Percentiles rank a stretch among this genome's conserved stretches.
Evolutionary conservation across 2,113 vertebrate genomes (phyloP).

Genomic region (Dolichallabes microphthalmus): DNA sequence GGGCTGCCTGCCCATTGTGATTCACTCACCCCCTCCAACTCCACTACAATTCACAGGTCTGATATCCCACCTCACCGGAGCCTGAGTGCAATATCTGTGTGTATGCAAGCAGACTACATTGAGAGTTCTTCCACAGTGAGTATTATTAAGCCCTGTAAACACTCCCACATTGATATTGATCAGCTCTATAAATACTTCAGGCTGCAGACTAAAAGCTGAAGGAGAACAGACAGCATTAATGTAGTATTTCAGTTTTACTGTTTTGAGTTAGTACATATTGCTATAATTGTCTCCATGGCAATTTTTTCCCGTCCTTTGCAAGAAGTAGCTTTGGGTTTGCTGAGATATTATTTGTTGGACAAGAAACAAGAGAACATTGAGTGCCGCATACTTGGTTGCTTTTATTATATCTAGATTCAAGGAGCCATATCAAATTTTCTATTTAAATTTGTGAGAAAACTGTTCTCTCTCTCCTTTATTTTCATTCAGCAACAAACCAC

Average conservation of each 20-base stretch:
- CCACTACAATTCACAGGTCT: constrained; percentile 62
- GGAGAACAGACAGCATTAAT: constrained; percentile 17
- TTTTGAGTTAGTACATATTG: constrained; percentile 19
- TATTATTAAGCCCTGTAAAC: constrained; percentile 34
- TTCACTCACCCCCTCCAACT: constrained; percentile 53
- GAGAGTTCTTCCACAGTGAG: constrained; percentile 21
- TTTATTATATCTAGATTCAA: constrained; percentile 3
- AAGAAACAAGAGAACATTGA: constrained; percentile 15
- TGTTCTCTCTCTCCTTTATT: background rate
- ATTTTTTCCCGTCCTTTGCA: background rate
- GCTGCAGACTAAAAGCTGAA: constrained; percentile 22
- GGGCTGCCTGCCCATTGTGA: constrained; percentile 66
- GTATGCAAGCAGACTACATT: constrained; percentile 31
- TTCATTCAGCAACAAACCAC: constrained; percentile 27
- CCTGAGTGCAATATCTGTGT: constrained; percentile 51
- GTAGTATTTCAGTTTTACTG: constrained; percentile 33
- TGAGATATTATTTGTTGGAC: constrained; percentile 4
- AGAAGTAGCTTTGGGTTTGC: constrained; percentile 11
- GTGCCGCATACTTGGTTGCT: constrained; percentile 7
- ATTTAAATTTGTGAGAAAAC: constrained; percentile 1
- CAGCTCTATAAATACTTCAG: constrained; percentile 37
- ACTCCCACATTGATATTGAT: constrained; percentile 29
- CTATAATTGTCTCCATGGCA: constrained; percentile 22
- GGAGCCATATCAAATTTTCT: background rate
- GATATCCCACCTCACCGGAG: constrained; percentile 64